A percentile compares a stretch with the other conserved stretches of the same genome.
These are phyloP conservation scores for Trematomus loennbergii DNA, from an alignment of 2,113 vertebrate genomes.

Conservation along the genomic window DNA sequence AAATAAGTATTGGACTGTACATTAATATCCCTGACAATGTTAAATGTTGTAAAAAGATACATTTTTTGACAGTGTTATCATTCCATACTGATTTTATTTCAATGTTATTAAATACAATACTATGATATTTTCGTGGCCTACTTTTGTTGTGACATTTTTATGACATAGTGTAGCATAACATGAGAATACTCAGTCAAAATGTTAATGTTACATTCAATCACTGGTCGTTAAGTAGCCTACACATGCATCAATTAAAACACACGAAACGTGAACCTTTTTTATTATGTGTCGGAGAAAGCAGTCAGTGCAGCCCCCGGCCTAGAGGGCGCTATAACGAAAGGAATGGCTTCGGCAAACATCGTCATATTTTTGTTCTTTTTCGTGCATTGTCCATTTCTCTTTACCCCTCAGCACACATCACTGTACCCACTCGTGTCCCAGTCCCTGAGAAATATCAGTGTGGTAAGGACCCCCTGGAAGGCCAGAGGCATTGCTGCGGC, in stretches of 20 bases:
- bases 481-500: slow-evolving; percentile 96
- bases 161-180: neutral
- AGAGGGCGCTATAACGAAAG: slow-evolving; percentile 25
- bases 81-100: neutral
- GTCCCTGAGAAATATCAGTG: slow-evolving; percentile 94
- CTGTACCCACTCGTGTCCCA: slow-evolving; percentile 93
- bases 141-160: neutral
- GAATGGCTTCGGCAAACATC: slow-evolving; percentile 51
- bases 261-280: neutral
- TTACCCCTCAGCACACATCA: slow-evolving; percentile 87
- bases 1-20: no score
- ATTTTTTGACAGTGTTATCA: no score
- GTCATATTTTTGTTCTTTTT: neutral
- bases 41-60: no score
- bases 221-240: neutral
- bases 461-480: slow-evolving; percentile 95
- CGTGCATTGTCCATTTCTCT: neutral
- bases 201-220: no score
- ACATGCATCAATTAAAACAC: no score
- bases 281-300: neutral
- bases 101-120: neutral
- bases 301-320: neutral
- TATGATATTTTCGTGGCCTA: neutral
- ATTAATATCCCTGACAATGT: no score
- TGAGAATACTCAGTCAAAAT: no score